These are phyloP conservation scores for Ptyas mucosa DNA, from an alignment of 2,113 vertebrate genomes.

Conservation along the genomic window DNA sequence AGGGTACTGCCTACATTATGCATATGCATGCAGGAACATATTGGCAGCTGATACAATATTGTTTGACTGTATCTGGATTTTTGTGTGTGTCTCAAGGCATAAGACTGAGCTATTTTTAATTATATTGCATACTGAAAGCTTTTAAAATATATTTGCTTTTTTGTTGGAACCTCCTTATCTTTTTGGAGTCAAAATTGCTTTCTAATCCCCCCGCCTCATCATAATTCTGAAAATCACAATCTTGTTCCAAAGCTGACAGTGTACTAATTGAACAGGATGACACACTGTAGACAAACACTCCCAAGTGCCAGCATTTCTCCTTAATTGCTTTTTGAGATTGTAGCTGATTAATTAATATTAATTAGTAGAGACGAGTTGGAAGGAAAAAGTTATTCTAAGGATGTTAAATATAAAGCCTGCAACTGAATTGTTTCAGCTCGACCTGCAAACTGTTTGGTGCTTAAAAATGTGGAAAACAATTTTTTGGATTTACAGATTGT, in stretches of 20 bases:
- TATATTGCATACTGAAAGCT: background rate
- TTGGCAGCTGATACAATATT: background rate
- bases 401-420: background rate
- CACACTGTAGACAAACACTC: background rate
- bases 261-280: slow-evolving; percentile 15
- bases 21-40: background rate
- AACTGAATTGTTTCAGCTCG: background rate
- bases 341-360: slow-evolving; percentile 14
- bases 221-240: background rate
- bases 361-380: background rate
- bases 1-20: background rate
- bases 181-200: background rate
- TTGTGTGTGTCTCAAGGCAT: background rate
- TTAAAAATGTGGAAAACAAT: background rate
- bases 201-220: background rate
- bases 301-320: background rate
- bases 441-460: background rate
- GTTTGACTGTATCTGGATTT: background rate
- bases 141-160: slow-evolving; percentile 3
- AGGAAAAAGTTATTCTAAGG: background rate
- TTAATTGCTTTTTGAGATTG: background rate
- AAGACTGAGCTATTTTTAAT: background rate
- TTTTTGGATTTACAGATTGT: background rate
- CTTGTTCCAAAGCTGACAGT: background rate
- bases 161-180: background rate